Base-by-base conservation (phyloP, 1,140 invertebrate species). In the Cyphomyrmex costatus region DNA sequence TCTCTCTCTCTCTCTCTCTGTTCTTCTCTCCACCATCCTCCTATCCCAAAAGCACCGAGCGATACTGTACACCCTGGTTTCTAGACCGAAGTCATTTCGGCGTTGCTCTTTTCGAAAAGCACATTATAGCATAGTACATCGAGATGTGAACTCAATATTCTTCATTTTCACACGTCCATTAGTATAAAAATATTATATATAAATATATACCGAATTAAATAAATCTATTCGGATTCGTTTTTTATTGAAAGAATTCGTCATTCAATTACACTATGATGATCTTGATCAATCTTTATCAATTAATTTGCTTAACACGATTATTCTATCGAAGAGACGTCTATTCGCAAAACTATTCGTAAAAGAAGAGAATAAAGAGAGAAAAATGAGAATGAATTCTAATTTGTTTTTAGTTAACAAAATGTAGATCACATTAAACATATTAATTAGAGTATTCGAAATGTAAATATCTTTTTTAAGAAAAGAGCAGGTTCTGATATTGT, bases 71-170 rank as follows among this genome's bases (percentile, higher is more conserved):
- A 30, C 42, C 36, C 70, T 36, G 42, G 30, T 46, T 82, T 79
- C 19, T 19, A 21, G 30, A 46, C 21, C 61, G 53, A 78, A 33
- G 42, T 78, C 58, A 27, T 63, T 68, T 68, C 77, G 46, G 5
- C 33, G 19, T 53, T 77, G 73, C 71, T 85, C 82, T 85, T 85
- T 85, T 78, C n/a, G n/a, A 5, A 70, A 80, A 70, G 7, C 8
- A 19, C 19, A 24, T 36, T 56, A 21, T 4, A 42, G 3, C 3
- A 3, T 2, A 7, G n/a, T 56, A 16, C 24, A n/a, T 78, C 21
- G 24, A 61, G 24, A 24, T 36, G 5, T 0, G 33, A 5, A 5
- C 53, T 30, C 7, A n/a, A 0, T 27, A 33, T 33, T 53, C 74
- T 46, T 27, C 6, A 21, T 10, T 33, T 21, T 60, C 30, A 5